Percentiles rank a stretch among this genome's conserved stretches.
These are phyloP conservation scores for Drosophila lutescens DNA, from an alignment of 2,888 invertebrate species.

Conservation along the genomic window DNA sequence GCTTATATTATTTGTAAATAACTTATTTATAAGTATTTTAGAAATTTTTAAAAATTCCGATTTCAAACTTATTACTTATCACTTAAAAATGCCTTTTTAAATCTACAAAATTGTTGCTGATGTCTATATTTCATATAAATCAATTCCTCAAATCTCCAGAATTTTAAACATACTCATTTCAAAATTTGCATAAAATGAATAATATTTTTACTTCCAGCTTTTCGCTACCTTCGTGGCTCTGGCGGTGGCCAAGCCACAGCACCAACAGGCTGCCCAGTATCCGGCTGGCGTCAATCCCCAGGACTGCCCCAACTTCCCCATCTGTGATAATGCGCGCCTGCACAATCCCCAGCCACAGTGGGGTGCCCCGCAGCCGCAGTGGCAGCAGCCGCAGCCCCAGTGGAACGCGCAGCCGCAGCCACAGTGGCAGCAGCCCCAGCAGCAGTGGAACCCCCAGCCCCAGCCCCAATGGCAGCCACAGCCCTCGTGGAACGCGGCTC, in stretches of 20 bases:
- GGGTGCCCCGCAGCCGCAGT: conserved; percentile 74
- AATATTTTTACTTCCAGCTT: conserved; percentile 56
- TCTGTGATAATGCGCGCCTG: conserved; percentile 85
- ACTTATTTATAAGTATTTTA: no score
- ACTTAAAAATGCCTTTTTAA: no score
- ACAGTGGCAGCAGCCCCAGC: conserved; percentile 66
- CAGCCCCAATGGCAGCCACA: conserved; percentile 52
- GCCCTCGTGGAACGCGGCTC: conserved; percentile 80
- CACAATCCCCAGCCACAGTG: conserved; percentile 83
- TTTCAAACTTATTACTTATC: no score
- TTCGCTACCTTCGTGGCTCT: conserved; percentile 80
- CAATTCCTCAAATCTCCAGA: no score
- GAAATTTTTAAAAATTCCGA: no score
- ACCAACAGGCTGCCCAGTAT: conserved; percentile 83
- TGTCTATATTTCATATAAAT: no score
- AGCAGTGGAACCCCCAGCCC: conserved; percentile 51
- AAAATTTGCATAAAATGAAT: no score
- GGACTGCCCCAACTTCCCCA: conserved; percentile 85
- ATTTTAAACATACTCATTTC: no score
- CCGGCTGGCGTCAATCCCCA: conserved; percentile 85
- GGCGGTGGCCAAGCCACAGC: conserved; percentile 83
- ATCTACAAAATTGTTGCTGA: no score
- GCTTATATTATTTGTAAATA: no score
- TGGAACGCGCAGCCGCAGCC: conserved; percentile 68
- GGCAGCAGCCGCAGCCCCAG: conserved; percentile 78